phyloP scores from a whole-genome alignment of 2,113 vertebrate genomes.

The Menidia beryllina region DNA sequence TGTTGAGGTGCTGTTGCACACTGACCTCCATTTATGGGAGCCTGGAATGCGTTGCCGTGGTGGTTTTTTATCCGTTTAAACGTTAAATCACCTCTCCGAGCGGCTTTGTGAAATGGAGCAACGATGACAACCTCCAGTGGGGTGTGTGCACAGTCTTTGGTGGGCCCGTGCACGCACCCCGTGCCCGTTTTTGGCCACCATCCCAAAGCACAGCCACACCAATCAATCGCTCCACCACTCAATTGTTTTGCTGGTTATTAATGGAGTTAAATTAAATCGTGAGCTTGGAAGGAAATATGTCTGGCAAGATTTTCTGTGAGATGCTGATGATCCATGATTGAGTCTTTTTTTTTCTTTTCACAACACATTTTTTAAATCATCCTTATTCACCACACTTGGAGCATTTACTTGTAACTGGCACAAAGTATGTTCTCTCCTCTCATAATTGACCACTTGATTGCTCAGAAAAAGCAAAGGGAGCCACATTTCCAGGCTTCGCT shows the following conservation, averaged over 20 bases:
- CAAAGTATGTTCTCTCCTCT: background rate
- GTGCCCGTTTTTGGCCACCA: background rate
- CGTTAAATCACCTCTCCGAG: background rate
- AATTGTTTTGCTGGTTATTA: conserved; percentile 6
- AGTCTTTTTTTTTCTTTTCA: background rate
- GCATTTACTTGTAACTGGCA: background rate
- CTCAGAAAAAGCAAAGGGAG: background rate
- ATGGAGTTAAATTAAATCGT: conserved; percentile 9
- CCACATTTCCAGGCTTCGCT: background rate
- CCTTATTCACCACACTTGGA: background rate
- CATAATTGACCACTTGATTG: background rate
- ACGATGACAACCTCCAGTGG: background rate
- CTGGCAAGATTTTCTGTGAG: background rate
- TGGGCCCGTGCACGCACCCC: conserved; percentile 15
- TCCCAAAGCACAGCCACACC: conserved; percentile 12
- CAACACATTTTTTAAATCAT: background rate
- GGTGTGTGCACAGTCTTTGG: conserved; percentile 1
- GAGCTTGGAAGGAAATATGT: background rate
- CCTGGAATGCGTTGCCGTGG: background rate
- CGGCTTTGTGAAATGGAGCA: background rate
- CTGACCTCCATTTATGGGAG: conserved; percentile 3
- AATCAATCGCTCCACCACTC: conserved; percentile 19
- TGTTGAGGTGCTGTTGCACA: too few species aligned
- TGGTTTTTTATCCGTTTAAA: background rate
- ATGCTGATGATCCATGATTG: background rate